A percentile compares a stretch with the other conserved stretches of the same genome.
These are phyloP conservation scores for Agelastica alni DNA, from an alignment of 2,888 invertebrate species.

Conservation along the genomic window DNA sequence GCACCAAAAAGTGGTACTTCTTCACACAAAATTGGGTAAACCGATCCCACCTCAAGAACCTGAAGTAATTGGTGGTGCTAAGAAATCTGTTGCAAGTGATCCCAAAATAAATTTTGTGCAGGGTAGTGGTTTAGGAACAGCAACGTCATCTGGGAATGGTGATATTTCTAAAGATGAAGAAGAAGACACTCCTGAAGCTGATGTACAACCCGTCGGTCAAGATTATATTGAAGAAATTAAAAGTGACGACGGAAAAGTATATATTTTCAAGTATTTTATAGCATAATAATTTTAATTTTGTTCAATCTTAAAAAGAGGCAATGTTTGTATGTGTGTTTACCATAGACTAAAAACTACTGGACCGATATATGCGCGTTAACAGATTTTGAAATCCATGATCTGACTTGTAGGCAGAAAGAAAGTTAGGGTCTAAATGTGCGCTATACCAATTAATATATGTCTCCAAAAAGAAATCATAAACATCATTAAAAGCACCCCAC, in stretches of 20 bases:
- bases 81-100: conserved; percentile 64
- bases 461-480: no score
- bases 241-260: conserved; percentile 84
- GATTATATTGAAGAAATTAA: conserved; percentile 98
- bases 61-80: conserved; percentile 71
- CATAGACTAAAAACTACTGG: no score
- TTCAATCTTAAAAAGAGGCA: no score
- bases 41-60: conserved; percentile 96
- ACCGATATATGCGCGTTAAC: no score
- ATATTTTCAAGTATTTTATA: no score
- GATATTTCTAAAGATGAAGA: conserved; percentile 58
- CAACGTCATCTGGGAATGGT: conserved; percentile 55
- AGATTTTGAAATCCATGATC: no score
- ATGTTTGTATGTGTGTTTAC: no score
- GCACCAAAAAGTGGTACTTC: conserved; percentile 95
- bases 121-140: conserved; percentile 72
- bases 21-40: conserved; percentile 96
- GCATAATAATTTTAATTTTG: no score
- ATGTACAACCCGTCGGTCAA: conserved; percentile 90
- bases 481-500: no score
- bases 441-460: no score
- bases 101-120: conserved; percentile 87
- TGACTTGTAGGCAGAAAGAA: no score
- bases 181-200: conserved; percentile 67
- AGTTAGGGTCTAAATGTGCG: no score